These are phyloP conservation scores for Oscheius sp. DNA, from an alignment of 1,140 invertebrate species.

Conservation along the genomic window DNA sequence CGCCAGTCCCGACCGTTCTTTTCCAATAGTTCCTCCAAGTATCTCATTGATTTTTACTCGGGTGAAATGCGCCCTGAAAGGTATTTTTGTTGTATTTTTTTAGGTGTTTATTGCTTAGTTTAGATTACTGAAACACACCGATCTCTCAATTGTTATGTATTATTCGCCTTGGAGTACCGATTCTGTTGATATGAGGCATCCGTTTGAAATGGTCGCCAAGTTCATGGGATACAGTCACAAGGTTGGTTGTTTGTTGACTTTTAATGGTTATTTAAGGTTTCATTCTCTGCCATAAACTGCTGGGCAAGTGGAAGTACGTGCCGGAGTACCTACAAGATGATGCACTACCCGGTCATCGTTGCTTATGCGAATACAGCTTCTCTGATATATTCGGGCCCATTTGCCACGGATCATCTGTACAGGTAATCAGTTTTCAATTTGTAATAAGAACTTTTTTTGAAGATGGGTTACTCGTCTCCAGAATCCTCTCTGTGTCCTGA, in stretches of 20 bases:
- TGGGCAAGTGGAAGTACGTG: background rate
- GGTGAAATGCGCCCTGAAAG: background rate
- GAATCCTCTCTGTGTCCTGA: background rate
- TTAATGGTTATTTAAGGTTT: background rate
- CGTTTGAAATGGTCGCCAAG: background rate
- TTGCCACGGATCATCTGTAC: background rate
- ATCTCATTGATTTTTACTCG: background rate
- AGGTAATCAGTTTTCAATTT: background rate
- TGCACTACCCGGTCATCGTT: background rate
- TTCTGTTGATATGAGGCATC: background rate
- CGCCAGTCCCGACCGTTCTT: background rate
- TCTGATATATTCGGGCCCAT: background rate
- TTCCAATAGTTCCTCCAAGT: background rate
- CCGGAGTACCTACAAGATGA: background rate
- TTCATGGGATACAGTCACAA: background rate
- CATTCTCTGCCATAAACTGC: background rate
- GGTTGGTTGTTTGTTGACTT: background rate
- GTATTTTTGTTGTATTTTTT: background rate
- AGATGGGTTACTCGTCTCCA: background rate
- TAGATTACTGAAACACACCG: background rate
- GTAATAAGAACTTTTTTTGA: background rate
- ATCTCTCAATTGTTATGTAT: background rate
- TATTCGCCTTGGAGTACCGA: background rate
- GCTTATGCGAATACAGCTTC: background rate
- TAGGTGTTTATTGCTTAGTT: background rate